Evolutionary conservation across 2,797 vertebrate genomes (phyloP).

Genomic region (Kryptopterus vitreolus): DNA sequence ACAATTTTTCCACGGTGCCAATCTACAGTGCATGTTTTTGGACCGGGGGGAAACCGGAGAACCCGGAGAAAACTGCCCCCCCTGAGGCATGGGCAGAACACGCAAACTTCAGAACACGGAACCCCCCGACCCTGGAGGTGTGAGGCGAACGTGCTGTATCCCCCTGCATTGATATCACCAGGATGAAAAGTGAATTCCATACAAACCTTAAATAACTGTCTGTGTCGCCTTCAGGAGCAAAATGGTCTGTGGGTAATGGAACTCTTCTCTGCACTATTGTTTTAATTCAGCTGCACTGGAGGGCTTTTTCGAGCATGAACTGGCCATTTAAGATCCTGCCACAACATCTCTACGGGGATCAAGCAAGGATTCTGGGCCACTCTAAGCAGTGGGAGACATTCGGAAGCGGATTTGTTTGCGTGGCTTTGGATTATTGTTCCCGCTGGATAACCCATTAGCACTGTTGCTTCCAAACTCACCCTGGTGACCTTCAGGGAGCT

Average conservation of each 20-base stretch:
- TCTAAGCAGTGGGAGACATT: not conserved
- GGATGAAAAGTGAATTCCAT: not conserved
- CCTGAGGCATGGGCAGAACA: too few species aligned
- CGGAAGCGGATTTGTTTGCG: not conserved
- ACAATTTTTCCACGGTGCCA: too few species aligned
- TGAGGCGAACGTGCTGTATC: too few species aligned
- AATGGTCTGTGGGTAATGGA: not conserved
- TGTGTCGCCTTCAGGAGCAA: not conserved
- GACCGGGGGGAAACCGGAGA: too few species aligned
- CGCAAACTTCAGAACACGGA: too few species aligned
- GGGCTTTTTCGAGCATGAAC: constrained; percentile 6
- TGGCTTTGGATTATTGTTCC: not conserved
- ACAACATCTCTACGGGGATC: not conserved
- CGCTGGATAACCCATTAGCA: not conserved
- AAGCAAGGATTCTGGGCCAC: not conserved
- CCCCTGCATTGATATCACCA: not conserved
- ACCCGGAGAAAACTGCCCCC: too few species aligned
- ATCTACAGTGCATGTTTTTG: too few species aligned
- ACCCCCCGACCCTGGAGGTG: too few species aligned
- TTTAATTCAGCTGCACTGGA: not conserved
- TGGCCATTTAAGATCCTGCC: not conserved
- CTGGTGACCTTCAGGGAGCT: not conserved
- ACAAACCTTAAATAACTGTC: not conserved
- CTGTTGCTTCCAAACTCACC: not conserved
- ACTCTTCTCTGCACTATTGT: constrained; percentile 8